These are phyloP conservation scores for Borostomias antarcticus DNA, from an alignment of 2,797 vertebrate genomes.

Conservation along the genomic window DNA sequence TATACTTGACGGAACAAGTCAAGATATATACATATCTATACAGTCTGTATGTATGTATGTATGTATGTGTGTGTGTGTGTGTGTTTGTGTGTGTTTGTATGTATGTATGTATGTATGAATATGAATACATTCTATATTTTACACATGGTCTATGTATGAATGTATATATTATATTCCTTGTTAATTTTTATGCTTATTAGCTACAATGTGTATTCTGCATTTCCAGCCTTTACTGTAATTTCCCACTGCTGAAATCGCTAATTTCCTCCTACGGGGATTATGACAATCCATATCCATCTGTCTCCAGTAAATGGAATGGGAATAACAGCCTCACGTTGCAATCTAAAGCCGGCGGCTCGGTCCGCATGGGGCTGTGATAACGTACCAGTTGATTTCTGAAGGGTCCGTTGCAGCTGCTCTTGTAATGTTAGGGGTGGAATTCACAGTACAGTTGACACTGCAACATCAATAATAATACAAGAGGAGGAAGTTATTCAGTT, in stretches of 20 bases:
- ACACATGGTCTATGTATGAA: too few relatives aligned
- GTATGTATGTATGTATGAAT: too few relatives aligned
- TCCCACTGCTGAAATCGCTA: too few relatives aligned
- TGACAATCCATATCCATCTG: neutral
- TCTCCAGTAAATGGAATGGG: neutral
- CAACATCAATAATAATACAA: constrained; percentile 25
- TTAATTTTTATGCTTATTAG: neutral
- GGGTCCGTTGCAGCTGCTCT: constrained; percentile 30
- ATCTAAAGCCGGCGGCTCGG: neutral
- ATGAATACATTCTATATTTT: too few relatives aligned
- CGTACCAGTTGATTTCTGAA: constrained; percentile 73
- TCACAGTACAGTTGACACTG: constrained; percentile 49
- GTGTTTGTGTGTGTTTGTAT: too few relatives aligned
- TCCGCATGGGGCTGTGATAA: constrained; percentile 8
- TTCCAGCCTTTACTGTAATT: too few relatives aligned
- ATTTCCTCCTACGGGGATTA: too few relatives aligned
- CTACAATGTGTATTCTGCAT: neutral
- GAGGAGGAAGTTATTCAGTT: constrained; percentile 16
- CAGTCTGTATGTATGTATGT: too few relatives aligned
- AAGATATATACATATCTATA: too few relatives aligned
- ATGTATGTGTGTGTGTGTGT: too few relatives aligned
- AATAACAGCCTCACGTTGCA: neutral
- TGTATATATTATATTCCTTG: neutral
- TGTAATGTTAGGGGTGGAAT: constrained; percentile 33
- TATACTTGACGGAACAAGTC: too few relatives aligned